A percentile compares a stretch with the other conserved stretches of the same genome.
These are phyloP conservation scores for Leptinotarsa haldemani DNA, from an alignment of 2,888 invertebrate genomes.

Conservation along the genomic window DNA sequence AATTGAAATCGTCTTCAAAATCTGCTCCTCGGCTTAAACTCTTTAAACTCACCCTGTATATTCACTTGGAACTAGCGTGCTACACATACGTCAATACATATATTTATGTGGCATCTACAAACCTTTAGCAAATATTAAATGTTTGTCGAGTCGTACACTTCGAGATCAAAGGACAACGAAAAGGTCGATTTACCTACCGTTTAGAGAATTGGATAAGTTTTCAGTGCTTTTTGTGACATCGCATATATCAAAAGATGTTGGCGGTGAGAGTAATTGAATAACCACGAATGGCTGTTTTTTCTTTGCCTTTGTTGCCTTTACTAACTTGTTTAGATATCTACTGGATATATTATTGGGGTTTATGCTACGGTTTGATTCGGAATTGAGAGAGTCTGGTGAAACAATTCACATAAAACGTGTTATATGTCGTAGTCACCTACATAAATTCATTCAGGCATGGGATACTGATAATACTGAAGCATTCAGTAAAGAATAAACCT, in stretches of 20 bases:
- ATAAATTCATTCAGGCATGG: too few species aligned
- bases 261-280: background rate
- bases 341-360: background rate
- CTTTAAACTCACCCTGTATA: too few species aligned
- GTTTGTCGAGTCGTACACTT: background rate
- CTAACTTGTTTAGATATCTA: background rate
- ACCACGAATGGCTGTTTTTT: background rate
- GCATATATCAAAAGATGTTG: constrained; percentile 4
- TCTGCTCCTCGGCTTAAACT: too few species aligned
- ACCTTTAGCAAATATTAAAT: background rate
- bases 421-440: too few species aligned
- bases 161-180: background rate
- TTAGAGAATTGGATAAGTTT: constrained; percentile 8
- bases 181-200: constrained; percentile 1
- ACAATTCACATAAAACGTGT: too few species aligned
- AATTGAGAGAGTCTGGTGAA: too few species aligned
- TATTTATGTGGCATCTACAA: background rate
- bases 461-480: too few species aligned
- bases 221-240: background rate
- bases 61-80: too few species aligned
- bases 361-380: background rate
- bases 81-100: background rate
- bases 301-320: background rate
- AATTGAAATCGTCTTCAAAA: too few species aligned
- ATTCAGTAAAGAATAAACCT: too few species aligned